phyloP scores from a whole-genome alignment of 2,888 invertebrate species.

The Agrotis segetum region DNA sequence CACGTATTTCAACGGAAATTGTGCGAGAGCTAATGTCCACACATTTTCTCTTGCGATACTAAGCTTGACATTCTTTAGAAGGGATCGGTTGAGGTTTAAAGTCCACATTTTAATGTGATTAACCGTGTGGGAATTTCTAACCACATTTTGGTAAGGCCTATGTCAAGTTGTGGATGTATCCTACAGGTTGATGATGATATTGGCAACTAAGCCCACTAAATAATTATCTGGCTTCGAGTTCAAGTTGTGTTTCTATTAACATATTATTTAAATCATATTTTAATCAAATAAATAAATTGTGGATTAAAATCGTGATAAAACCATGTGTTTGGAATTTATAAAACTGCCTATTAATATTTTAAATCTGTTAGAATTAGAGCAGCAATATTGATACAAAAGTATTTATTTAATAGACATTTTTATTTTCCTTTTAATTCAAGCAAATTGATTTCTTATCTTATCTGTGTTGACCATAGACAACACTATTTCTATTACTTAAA shows the following conservation, averaged over 20 bases:
- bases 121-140: background rate
- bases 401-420: slow-evolving; percentile 9
- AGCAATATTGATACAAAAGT: background rate
- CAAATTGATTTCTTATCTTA: background rate
- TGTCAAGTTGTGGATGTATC: no score
- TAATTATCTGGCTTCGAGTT: no score
- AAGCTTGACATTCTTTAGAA: slow-evolving; percentile 54
- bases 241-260: no score
- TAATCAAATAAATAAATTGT: background rate
- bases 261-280: background rate
- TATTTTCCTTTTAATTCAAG: background rate
- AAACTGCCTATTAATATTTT: background rate
- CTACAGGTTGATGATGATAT: no score
- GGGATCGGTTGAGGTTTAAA: slow-evolving; percentile 28
- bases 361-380: background rate
- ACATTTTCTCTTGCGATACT: slow-evolving; percentile 59
- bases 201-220: no score
- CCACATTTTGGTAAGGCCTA: background rate
- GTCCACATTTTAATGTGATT: slow-evolving; percentile 1
- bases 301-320: background rate
- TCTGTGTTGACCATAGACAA: background rate
- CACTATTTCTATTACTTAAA: slow-evolving; percentile 33
- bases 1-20: slow-evolving; percentile 66
- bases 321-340: background rate
- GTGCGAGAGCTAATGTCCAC: slow-evolving; percentile 62